These are phyloP conservation scores for Pammene fasciana DNA, from an alignment of 2,888 invertebrate species.

Conservation along the genomic window DNA sequence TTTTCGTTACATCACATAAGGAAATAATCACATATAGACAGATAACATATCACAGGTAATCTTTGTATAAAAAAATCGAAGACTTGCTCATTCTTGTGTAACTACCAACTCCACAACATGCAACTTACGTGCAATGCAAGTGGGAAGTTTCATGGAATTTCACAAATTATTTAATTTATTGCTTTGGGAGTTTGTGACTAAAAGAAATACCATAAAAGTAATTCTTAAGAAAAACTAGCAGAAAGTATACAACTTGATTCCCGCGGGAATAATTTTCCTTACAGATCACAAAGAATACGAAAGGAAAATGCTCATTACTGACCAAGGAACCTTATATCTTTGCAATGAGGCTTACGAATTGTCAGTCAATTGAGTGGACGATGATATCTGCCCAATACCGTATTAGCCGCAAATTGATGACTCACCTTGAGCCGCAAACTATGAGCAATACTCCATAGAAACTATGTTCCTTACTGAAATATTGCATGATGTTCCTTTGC, in stretches of 20 bases:
- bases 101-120: too few species aligned
- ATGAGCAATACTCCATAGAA: not conserved
- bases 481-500: not conserved
- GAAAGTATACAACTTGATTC: too few species aligned
- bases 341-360: too few species aligned
- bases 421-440: not conserved
- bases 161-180: conserved; percentile 5
- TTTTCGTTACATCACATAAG: not conserved
- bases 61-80: not conserved
- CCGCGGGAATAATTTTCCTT: too few species aligned
- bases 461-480: not conserved
- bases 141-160: conserved; percentile 8
- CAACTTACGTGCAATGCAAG: not conserved
- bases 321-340: too few species aligned
- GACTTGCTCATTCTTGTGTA: not conserved
- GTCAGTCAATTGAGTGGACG: too few species aligned
- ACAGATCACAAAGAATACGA: too few species aligned
- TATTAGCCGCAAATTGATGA: too few species aligned
- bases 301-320: not conserved
- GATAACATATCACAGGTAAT: not conserved
- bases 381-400: too few species aligned
- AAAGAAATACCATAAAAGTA: not conserved
- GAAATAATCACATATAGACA: not conserved
- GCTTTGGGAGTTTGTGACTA: not conserved
- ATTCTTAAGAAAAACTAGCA: not conserved